phyloP scores from a whole-genome alignment of 1,140 invertebrate species.

The Parapsyche elsis region DNA sequence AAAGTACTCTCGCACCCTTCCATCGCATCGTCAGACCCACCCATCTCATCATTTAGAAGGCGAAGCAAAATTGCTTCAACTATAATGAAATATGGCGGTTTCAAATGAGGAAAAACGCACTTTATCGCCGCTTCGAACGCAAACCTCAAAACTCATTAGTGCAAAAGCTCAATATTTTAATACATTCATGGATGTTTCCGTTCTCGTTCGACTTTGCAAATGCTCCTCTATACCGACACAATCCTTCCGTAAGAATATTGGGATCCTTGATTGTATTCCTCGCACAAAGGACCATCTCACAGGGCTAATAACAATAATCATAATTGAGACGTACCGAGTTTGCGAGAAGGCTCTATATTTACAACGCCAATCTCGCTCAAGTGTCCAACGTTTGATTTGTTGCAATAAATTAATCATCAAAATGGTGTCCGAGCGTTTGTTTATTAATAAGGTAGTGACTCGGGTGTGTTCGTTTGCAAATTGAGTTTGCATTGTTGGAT shows the following conservation, averaged over 20 bases:
- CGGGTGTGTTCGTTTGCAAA: neutral
- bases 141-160: slow-evolving; percentile 4
- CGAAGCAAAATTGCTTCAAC: slow-evolving; percentile 20
- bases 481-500: neutral
- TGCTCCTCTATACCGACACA: neutral
- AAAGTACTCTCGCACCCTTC: neutral
- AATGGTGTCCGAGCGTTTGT: slow-evolving; percentile 24
- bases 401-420: slow-evolving; percentile 39
- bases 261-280: neutral
- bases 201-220: no score
- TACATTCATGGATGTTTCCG: no score
- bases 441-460: slow-evolving; percentile 37
- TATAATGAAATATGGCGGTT: slow-evolving; percentile 28
- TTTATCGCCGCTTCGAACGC: neutral
- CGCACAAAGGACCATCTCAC: neutral
- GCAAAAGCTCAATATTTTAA: neutral
- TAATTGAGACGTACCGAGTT: slow-evolving; percentile 24
- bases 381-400: slow-evolving; percentile 30
- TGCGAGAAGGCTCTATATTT: neutral
- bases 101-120: slow-evolving; percentile 12
- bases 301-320: neutral
- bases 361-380: neutral
- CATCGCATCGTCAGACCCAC: slow-evolving; percentile 1
- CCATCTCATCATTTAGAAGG: slow-evolving; percentile 21
- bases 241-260: neutral